phyloP scores from a whole-genome alignment of 2,888 invertebrate genomes.

The Andrena trimmerana region DNA sequence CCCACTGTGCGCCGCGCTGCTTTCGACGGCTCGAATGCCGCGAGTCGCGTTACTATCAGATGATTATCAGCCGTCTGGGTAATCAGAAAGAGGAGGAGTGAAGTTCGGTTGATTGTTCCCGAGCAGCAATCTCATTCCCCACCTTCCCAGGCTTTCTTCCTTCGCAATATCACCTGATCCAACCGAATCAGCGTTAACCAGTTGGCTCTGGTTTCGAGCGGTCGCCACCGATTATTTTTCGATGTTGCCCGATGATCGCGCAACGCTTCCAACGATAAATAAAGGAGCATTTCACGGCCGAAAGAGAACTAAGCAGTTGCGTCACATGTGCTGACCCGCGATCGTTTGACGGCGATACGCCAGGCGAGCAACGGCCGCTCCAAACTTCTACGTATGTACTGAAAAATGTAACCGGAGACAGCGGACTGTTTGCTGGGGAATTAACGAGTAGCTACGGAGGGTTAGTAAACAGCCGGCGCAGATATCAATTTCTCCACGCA shows the following conservation, averaged over 20 bases:
- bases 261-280: background rate
- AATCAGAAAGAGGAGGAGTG: background rate
- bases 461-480: slow-evolving; percentile 12
- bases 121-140: background rate
- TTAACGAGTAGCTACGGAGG: slow-evolving; percentile 7
- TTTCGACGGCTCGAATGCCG: background rate
- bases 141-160: slow-evolving; percentile 4
- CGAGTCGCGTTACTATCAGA: background rate
- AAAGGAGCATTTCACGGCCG: background rate
- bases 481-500: slow-evolving; percentile 38
- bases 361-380: background rate
- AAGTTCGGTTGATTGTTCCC: background rate
- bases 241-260: background rate
- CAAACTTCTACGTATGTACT: background rate
- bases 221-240: slow-evolving; percentile 46
- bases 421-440: slow-evolving; percentile 6
- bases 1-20: no score
- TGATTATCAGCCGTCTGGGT: background rate
- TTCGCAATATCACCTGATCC: slow-evolving; percentile 48
- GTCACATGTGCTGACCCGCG: background rate
- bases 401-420: no score
- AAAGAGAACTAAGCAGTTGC: background rate
- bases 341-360: background rate
- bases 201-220: slow-evolving; percentile 72
- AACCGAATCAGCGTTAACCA: slow-evolving; percentile 63